Percentiles rank a stretch among this genome's conserved stretches.
Conservation (phyloP, 2,888 invertebrate species). For the Cerastis leucographa region DNA sequence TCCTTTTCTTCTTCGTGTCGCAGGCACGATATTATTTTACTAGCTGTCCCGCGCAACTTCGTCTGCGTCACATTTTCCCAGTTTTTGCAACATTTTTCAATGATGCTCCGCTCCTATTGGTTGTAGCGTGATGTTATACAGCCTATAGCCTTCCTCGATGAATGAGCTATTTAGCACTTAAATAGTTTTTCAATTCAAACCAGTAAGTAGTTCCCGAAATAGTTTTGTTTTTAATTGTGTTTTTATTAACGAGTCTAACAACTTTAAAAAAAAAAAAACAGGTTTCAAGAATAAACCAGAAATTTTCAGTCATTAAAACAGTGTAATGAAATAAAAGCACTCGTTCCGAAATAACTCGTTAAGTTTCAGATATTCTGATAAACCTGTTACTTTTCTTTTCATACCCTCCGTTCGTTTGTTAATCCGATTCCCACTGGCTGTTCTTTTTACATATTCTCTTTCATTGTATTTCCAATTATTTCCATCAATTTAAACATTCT, state of each 20-base stretch:
- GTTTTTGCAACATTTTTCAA: too few species aligned
- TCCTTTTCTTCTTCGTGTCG: neutral
- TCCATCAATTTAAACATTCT: slow-evolving; percentile 22
- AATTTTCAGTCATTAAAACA: neutral
- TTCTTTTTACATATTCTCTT: slow-evolving; percentile 32
- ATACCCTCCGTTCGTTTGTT: slow-evolving; percentile 31
- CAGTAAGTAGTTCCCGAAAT: too few species aligned
- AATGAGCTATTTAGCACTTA: too few species aligned
- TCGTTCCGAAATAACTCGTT: slow-evolving; percentile 33
- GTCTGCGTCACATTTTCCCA: too few species aligned
- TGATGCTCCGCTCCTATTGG: neutral
- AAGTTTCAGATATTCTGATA: slow-evolving; percentile 28
- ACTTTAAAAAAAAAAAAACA: neutral
- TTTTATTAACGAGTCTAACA: neutral
- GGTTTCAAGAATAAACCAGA: neutral
- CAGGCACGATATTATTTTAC: neutral
- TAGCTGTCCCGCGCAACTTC: too few species aligned
- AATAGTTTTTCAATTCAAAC: too few species aligned
- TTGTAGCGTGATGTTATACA: too few species aligned
- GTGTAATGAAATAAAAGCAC: slow-evolving; percentile 1
- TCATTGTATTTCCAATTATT: slow-evolving; percentile 28
- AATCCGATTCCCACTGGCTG: slow-evolving; percentile 24
- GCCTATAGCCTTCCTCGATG: too few species aligned
- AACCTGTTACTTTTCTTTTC: slow-evolving; percentile 32
- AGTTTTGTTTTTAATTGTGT: too few species aligned